Evolutionary conservation across 2,888 invertebrate genomes (phyloP).

Genomic region (Rhagium mordax): DNA sequence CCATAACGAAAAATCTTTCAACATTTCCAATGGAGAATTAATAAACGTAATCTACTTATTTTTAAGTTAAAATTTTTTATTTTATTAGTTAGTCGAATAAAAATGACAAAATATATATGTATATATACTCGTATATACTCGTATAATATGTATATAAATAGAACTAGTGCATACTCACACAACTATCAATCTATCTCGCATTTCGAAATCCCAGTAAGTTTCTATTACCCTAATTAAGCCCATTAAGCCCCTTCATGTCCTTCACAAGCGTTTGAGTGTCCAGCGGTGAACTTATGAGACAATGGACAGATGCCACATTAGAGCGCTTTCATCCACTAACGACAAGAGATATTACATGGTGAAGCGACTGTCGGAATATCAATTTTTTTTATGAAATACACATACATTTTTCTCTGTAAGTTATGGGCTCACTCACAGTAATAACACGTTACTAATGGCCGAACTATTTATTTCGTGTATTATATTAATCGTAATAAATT

Average conservation of each 20-base stretch:
- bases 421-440: not conserved
- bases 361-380: not conserved
- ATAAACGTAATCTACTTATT: no score
- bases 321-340: slow-evolving; percentile 17
- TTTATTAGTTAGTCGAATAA: no score
- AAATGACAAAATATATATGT: no score
- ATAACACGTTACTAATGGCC: not conserved
- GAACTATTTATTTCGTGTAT: not conserved
- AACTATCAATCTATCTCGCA: not conserved
- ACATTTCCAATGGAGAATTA: no score
- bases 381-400: not conserved
- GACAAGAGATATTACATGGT: slow-evolving; percentile 8
- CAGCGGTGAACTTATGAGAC: slow-evolving; percentile 30
- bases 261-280: slow-evolving; percentile 17
- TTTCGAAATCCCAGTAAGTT: slow-evolving; percentile 24
- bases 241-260: slow-evolving; percentile 30
- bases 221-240: slow-evolving; percentile 35
- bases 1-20: no score
- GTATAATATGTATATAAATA: not conserved
- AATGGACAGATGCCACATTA: slow-evolving; percentile 34
- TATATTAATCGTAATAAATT: not conserved
- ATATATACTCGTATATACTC: no score
- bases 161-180: not conserved
- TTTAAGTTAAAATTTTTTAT: no score
- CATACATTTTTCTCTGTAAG: not conserved